Base-by-base conservation (phyloP, 2,113 vertebrate species). In the Lepisosteus oculatus region DNA sequence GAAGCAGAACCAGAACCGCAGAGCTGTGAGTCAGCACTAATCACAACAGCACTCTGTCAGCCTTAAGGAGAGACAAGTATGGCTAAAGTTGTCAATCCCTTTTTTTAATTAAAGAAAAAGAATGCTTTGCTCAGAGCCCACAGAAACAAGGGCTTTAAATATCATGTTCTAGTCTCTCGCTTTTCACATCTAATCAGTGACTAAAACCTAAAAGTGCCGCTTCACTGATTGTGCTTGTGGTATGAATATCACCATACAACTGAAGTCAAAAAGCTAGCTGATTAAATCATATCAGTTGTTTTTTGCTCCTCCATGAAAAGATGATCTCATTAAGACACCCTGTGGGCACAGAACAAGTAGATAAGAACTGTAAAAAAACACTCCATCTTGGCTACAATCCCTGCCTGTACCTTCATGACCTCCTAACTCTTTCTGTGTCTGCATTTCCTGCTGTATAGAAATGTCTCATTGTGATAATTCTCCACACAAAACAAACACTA, bases 231-330 rank as follows among this genome's bases (percentile, higher is more conserved):
- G 12, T n/a, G n/a, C 8, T n/a, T 67, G 11, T 14, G 17, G 44
- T 14, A 5, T 44, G 15, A 51, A 51, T 51, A 13, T 45, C 11
- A 43, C 9, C 15, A 11, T 42, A n/a, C 54, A 15, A 47, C 43
- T 51, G 47, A 57, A 68, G 15, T 3, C 15, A 44, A 14, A 65
- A 54, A 57, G 14, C 8, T 14, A 9, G 15, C 13, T 29, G 41
- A 44, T 59, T 51, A 76, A 71, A 54, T 56, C 68, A 71, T 61
- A 72, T 43, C 62, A 65, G 57, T 55, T 17, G 63, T 79, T 74
- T 72, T 76, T 64, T 65, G 29, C 61, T 41, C 14, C 44, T 51
- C 65, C 76, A 71, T 54, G 74, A 74, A 71, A 66, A 56, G 8
- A 44, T 59, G 57, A 59, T 59, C 57, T 59, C 57, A 59, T 43